These are phyloP conservation scores for Pseudomugil tenellus DNA, from an alignment of 2,797 vertebrate genomes.

Conservation along the genomic window DNA sequence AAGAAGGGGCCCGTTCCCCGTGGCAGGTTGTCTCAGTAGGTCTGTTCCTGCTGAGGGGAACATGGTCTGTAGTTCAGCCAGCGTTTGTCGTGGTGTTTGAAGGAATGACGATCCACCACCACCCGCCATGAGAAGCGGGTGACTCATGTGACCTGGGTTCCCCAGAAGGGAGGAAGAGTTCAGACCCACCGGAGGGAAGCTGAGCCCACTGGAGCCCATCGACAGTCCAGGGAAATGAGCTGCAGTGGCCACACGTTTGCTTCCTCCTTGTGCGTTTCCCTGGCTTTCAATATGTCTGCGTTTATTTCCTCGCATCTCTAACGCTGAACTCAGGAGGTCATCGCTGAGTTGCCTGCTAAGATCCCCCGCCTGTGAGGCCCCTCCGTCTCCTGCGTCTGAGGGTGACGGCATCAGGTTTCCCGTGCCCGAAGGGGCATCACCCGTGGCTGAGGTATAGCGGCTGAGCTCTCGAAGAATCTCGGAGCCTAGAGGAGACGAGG, in stretches of 20 bases:
- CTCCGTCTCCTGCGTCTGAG: constrained; percentile 57
- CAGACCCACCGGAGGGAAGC: constrained; percentile 89
- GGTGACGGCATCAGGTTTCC: constrained; percentile 54
- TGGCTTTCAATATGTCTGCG: constrained; percentile 87
- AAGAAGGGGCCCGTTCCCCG: constrained; percentile 83
- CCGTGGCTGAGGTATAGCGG: constrained; percentile 85
- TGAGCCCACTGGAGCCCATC: constrained; percentile 83
- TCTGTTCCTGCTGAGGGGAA: constrained; percentile 90
- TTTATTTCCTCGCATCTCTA: constrained; percentile 88
- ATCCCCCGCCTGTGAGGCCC: constrained; percentile 53
- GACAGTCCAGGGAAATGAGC: constrained; percentile 85
- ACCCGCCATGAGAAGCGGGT: constrained; percentile 89
- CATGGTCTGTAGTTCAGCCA: constrained; percentile 92
- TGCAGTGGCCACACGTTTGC: constrained; percentile 84
- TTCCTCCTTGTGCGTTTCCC: constrained; percentile 79
- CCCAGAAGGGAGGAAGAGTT: constrained; percentile 87
- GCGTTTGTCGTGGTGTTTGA: constrained; percentile 88
- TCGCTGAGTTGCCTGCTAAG: constrained; percentile 69
- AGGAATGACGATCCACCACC: constrained; percentile 89
- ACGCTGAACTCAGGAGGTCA: constrained; percentile 75
- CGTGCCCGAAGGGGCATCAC: constrained; percentile 71
- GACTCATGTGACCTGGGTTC: constrained; percentile 88
- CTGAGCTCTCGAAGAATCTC: constrained; percentile 93
- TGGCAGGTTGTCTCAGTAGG: constrained; percentile 84
- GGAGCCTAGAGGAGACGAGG: constrained; percentile 89